A percentile compares a stretch with the other conserved stretches of the same genome.
phyloP scores from a whole-genome alignment of 2,797 vertebrate genomes.

The Sebastes steindachneri region DNA sequence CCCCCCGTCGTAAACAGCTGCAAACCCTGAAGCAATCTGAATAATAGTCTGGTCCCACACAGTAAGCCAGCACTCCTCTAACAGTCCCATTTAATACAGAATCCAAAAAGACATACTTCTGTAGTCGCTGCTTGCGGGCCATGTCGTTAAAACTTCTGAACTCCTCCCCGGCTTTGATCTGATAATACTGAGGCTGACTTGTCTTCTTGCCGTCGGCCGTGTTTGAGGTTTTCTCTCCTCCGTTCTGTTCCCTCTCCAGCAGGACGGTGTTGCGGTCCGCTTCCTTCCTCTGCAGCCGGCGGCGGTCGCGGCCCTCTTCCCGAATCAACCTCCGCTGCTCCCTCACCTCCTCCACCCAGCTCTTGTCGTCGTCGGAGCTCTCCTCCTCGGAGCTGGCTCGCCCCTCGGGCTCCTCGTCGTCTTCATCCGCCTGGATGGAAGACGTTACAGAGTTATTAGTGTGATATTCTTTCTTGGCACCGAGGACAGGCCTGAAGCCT shows the following conservation, averaged over 20 bases:
- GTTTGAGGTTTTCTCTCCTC: slow-evolving; percentile 10
- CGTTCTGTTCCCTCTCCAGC: slow-evolving; percentile 58
- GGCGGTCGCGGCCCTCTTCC: slow-evolving; percentile 85
- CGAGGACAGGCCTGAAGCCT: background rate
- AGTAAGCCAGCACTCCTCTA: background rate
- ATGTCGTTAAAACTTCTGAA: slow-evolving; percentile 94
- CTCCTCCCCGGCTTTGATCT: slow-evolving; percentile 96
- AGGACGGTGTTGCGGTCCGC: slow-evolving; percentile 89
- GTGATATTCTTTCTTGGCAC: background rate
- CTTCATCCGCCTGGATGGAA: slow-evolving; percentile 60
- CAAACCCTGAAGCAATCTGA: background rate
- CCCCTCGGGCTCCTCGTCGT: slow-evolving; percentile 93
- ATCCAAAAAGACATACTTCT: slow-evolving; percentile 87
- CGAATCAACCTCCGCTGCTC: slow-evolving; percentile 90
- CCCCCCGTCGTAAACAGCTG: background rate
- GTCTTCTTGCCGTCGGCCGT: slow-evolving; percentile 28
- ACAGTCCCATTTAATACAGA: background rate
- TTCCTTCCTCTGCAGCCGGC: slow-evolving; percentile 82
- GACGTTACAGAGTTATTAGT: background rate
- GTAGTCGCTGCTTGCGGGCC: slow-evolving; percentile 89
- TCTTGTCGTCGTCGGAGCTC: slow-evolving; percentile 97
- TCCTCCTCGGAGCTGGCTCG: slow-evolving; percentile 93
- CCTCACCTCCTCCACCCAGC: slow-evolving; percentile 97
- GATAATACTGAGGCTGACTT: slow-evolving; percentile 90
- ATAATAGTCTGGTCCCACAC: background rate